These are phyloP conservation scores for Platycercus adscitus DNA, from an alignment of 2,113 vertebrate genomes.

Conservation along the genomic window DNA sequence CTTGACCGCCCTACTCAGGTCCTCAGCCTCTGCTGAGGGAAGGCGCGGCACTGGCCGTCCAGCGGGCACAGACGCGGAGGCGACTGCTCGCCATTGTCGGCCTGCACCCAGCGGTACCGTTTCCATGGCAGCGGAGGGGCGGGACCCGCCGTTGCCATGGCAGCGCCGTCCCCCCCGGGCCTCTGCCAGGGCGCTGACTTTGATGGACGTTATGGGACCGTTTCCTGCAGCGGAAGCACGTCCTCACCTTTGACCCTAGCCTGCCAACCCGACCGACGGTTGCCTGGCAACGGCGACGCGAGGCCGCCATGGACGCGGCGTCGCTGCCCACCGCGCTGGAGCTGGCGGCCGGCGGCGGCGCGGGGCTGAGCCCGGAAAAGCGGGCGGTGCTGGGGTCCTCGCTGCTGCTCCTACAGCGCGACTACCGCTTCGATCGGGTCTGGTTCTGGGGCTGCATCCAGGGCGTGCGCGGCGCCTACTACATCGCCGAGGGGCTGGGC, in stretches of 20 bases:
- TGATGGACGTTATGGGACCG: neutral
- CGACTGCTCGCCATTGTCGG: neutral
- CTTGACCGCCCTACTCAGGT: neutral
- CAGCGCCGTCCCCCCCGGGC: no score
- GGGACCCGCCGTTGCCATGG: neutral
- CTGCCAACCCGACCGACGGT: neutral
- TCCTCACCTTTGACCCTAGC: neutral
- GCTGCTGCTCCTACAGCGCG: conserved; percentile 81
- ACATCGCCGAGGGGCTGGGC: conserved; percentile 86
- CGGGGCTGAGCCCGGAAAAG: conserved; percentile 81
- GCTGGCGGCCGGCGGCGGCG: conserved; percentile 79
- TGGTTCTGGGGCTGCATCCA: conserved; percentile 92
- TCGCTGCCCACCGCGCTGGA: conserved; percentile 78
- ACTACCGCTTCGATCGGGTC: conserved; percentile 85
- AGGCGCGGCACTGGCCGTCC: neutral
- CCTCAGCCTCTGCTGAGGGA: neutral
- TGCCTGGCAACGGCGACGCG: neutral
- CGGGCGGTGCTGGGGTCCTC: conserved; percentile 82
- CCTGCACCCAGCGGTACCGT: neutral
- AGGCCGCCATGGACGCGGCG: conserved; percentile 77
- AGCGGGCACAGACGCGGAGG: no score
- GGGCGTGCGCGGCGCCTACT: conserved; percentile 85
- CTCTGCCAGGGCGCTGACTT: neutral
- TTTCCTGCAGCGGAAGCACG: neutral
- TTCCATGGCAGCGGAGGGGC: neutral